Conservation (phyloP, 2,797 vertebrate genomes). For the Chrosomus eos region DNA sequence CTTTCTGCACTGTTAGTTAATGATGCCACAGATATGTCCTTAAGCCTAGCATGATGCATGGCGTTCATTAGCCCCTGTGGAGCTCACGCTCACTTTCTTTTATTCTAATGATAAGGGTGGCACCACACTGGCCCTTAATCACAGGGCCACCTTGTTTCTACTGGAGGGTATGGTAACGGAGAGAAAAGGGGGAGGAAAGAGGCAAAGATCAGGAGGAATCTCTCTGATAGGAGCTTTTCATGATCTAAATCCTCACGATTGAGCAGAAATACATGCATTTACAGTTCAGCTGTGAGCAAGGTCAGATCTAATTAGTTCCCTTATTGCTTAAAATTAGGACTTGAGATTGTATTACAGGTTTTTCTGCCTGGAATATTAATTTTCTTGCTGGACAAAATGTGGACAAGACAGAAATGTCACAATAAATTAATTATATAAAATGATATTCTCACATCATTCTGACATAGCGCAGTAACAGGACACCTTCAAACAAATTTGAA, state of each 20-base stretch:
- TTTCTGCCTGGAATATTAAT: background rate
- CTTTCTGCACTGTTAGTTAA: constrained; percentile 84
- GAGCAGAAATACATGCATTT: constrained; percentile 6
- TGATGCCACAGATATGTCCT: constrained; percentile 83
- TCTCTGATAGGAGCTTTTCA: constrained; percentile 39
- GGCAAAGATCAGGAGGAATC: background rate
- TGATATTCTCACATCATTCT: too few relatives aligned
- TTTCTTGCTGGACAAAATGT: background rate
- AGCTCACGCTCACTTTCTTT: constrained; percentile 61
- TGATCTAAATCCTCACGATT: constrained; percentile 25
- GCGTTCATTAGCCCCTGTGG: constrained; percentile 91
- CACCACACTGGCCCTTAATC: constrained; percentile 97
- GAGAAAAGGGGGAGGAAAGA: constrained; percentile 9
- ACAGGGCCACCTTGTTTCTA: constrained; percentile 70
- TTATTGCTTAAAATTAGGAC: background rate
- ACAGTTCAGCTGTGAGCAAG: constrained; percentile 2
- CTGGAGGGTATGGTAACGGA: constrained; percentile 28
- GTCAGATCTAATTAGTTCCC: constrained; percentile 3
- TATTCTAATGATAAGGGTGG: constrained; percentile 98
- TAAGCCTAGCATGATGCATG: constrained; percentile 91
- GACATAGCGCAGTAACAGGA: background rate
- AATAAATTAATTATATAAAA: too few relatives aligned
- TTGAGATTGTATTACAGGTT: background rate
- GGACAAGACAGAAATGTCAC: background rate
- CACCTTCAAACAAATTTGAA: too few relatives aligned